Evolutionary conservation across 2,113 vertebrate species (phyloP).

Genomic region (Calidris pugnax): DNA sequence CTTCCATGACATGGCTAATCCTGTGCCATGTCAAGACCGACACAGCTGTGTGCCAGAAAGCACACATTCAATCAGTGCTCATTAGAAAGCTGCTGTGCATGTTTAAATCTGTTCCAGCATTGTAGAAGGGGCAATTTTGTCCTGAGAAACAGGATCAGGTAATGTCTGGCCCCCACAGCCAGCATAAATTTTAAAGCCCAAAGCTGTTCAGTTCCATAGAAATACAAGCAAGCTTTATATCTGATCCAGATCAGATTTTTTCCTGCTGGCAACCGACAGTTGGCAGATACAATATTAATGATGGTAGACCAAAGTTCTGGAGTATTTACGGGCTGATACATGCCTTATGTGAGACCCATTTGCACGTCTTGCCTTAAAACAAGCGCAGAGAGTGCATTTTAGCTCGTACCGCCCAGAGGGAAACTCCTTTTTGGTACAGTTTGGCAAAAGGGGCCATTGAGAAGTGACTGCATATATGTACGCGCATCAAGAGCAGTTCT

Average conservation of each 20-base stretch:
- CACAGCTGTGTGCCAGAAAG: neutral
- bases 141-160: neutral
- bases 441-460: neutral
- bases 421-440: neutral
- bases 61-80: neutral
- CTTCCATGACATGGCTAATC: neutral
- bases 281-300: neutral
- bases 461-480: neutral
- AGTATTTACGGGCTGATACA: neutral
- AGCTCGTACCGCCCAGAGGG: accelerated
- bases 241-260: neutral
- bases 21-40: neutral
- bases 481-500: neutral
- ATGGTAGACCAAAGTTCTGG: neutral
- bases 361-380: neutral
- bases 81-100: neutral
- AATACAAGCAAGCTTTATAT: neutral
- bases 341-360: neutral
- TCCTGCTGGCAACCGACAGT: neutral
- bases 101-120: neutral
- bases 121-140: neutral
- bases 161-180: neutral
- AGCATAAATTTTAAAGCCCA: neutral
- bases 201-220: neutral
- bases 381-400: neutral